Evolutionary conservation across 2,888 invertebrate genomes (phyloP), one percentile per base, ranked within the genome.

Genomic region (Gonocerus acuteangulatus): DNA sequence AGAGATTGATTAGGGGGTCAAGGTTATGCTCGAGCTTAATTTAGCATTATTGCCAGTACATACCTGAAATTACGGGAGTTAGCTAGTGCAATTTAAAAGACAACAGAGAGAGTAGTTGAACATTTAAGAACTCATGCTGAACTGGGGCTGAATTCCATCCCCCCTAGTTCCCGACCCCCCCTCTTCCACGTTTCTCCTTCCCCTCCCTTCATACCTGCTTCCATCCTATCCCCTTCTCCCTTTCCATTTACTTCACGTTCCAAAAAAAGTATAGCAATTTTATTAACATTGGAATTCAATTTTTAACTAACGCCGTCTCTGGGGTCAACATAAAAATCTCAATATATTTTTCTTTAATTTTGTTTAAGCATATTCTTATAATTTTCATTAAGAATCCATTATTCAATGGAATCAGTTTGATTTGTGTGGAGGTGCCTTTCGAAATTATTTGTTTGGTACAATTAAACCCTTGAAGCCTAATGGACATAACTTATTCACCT

Each of bases 141-240:
- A 42, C 42, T 54, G 42, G 54, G n/a, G 42, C 61, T 63, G 58
- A 63, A 63, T 63, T 63, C 63, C 48, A 49, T 56, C 51, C 57
- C 61, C 63, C 52, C 63, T 49, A 23, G 15, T 36, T 22, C 45
- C 32, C 54, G 22, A 60, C 44, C 39, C 47, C 45, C 58, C 59
- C 52, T 44, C 61, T 23, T 39, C 42, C 16, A 48, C 59, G 21
- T 59, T 45, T 27, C 44, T 44, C 48, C 54, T 48, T 52, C 34
- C 64, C 36, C 39, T 27, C 22, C 39, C 21, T 59, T 48, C 34
- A 39, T 59, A 48, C 39, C 48, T 58, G 39, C 39, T 56, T 51
- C 54, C 44, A 19, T 54, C 45, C 51, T 21, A 45, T 51, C 39
- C 60, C 61, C 49, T 54, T 60, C 60, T 54, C 54, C 59, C 56